Conservation (phyloP, 1,140 invertebrate species). For the Zaprionus lachaisei region DNA sequence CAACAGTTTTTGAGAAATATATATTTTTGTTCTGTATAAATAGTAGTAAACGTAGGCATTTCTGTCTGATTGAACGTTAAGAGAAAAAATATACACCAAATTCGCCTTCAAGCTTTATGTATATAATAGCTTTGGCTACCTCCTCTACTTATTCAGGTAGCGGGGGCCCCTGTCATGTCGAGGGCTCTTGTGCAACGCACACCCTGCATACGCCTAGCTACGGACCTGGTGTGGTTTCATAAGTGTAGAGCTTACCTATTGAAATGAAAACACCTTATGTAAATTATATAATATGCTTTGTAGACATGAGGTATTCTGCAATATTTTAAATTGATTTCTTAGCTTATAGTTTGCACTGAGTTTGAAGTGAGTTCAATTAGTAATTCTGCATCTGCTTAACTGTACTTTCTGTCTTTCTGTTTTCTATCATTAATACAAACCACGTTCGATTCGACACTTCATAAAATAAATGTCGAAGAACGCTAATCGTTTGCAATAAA, state of each 20-base stretch:
- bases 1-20: no score
- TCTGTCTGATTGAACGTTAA: no score
- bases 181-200: no score
- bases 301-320: neutral
- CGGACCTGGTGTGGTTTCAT: no score
- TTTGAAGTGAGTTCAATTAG: neutral
- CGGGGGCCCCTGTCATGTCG: no score
- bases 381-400: neutral
- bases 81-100: no score
- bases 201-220: no score
- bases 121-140: no score
- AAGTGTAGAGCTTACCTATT: neutral
- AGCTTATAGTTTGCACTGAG: neutral
- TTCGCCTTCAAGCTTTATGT: no score
- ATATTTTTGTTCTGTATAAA: no score
- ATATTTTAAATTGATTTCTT: neutral
- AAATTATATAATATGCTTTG: neutral
- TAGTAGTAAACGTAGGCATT: no score
- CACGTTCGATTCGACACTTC: neutral
- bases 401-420: neutral
- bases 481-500: neutral
- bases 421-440: neutral
- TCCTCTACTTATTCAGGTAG: no score
- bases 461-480: neutral
- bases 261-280: neutral